Base-by-base conservation (phyloP, 2,888 invertebrate species). In the Dasypolia templi region DNA sequence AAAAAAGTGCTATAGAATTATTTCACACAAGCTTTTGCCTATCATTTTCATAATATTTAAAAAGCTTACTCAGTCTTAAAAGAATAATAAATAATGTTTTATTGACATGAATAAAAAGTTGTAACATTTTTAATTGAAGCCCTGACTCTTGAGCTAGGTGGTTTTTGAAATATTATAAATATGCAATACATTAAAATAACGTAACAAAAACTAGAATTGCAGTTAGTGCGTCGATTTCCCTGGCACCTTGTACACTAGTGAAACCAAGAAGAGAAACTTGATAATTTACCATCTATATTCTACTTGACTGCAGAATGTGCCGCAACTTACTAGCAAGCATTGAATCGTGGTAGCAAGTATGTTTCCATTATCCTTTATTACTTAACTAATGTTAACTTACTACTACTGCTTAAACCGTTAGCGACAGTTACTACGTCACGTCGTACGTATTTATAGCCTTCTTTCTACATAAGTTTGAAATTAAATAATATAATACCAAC, bases 281-380 rank as follows among this genome's bases (percentile, higher is more conserved):
- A 63, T 84, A 86, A 87, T 89, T 88, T 86, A 86, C 74, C 72
- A 79, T 74, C 79, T 83, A 67, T 82, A 85, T 81, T 75, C 61
- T 51, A 70, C 64, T 77, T 73, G 63, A 81, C 75, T 65, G 72
- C 69, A 77, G 80, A 86, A 81, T 83, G 69, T 80, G 73, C 74
- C 80, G 66, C 77, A 73, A 80, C 77, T 83, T 82, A n/a, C n/a
- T 68, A 72, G 79, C 83, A 69, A 64, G 73, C 82, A 79, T 81
- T 81, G 81, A 84, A 89, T 85, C 84, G 81, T 84, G 61, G 73
- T 56, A 70, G 44, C 72, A 82, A 82, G 77, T 82, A 71, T 81
- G 83, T 85, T 87, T 81, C 81, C 84, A 86, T 77, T 84, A 68
- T 35, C 81, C 71, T 75, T 75, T 71, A 82, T 73, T 66, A 77